Evolutionary conservation across 2,888 invertebrate genomes (phyloP).

Genomic region (Trichogramma dendrolimi): DNA sequence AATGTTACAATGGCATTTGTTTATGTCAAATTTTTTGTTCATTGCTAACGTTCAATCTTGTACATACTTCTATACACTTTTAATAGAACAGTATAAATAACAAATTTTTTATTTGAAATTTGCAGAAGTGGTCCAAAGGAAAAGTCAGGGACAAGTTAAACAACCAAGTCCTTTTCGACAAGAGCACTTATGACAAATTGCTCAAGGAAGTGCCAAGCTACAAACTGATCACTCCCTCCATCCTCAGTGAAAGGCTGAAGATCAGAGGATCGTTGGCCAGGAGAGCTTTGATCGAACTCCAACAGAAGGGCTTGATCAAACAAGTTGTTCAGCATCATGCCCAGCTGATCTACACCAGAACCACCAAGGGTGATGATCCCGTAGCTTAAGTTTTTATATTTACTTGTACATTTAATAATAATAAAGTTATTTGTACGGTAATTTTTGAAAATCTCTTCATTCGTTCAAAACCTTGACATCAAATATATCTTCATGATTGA

Average conservation of each 20-base stretch:
- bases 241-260: slow-evolving; percentile 97
- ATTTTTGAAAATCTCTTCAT: too few relatives aligned
- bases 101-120: not conserved
- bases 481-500: too few relatives aligned
- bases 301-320: slow-evolving; percentile 90
- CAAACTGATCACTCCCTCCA: slow-evolving; percentile 98
- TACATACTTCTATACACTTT: too few relatives aligned
- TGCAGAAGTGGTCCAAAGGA: slow-evolving; percentile 99
- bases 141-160: slow-evolving; percentile 99
- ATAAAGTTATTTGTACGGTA: too few relatives aligned
- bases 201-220: slow-evolving; percentile 94
- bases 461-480: too few relatives aligned
- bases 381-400: slow-evolving; percentile 58
- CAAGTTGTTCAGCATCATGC: slow-evolving; percentile 95
- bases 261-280: slow-evolving; percentile 95
- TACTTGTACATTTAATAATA: too few relatives aligned
- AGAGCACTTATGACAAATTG: slow-evolving; percentile 95
- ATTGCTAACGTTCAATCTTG: too few relatives aligned
- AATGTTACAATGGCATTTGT: too few relatives aligned
- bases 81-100: too few relatives aligned
- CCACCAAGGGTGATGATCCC: slow-evolving; percentile 89
- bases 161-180: slow-evolving; percentile 97
- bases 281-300: slow-evolving; percentile 87
- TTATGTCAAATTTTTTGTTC: too few relatives aligned
- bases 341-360: slow-evolving; percentile 94